Conservation (phyloP, 2,113 vertebrate species). For the Syrrhaptes paradoxus region DNA sequence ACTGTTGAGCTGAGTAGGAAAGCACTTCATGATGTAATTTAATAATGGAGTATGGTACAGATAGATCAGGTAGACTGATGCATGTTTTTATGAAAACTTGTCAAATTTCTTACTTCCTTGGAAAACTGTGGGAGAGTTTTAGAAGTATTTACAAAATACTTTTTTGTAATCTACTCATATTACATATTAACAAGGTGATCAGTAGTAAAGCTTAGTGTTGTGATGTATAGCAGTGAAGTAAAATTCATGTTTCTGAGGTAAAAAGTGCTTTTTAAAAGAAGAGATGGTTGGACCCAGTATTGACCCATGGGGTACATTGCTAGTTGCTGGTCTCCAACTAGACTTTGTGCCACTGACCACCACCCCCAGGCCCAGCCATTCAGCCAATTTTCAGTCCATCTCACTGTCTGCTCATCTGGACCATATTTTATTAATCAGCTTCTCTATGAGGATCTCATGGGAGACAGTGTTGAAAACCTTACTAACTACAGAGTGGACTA, state of each 20-base stretch:
- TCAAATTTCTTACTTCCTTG: background rate
- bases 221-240: background rate
- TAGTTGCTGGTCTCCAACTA: background rate
- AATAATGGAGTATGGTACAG: background rate
- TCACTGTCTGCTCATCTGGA: too few relatives aligned
- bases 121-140: background rate
- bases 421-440: too few relatives aligned
- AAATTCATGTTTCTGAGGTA: background rate
- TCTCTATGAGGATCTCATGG: too few relatives aligned
- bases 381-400: background rate
- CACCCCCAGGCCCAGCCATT: rapidly evolving
- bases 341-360: background rate
- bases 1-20: background rate
- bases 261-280: background rate
- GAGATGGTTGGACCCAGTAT: background rate
- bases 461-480: background rate
- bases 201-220: background rate
- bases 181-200: background rate
- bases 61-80: background rate
- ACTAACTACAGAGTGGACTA: background rate
- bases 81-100: background rate
- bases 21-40: background rate
- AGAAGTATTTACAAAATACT: background rate
- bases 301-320: background rate
- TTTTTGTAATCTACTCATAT: background rate